phyloP scores from a whole-genome alignment of 2,888 invertebrate genomes.

The Hymenopus coronatus region DNA sequence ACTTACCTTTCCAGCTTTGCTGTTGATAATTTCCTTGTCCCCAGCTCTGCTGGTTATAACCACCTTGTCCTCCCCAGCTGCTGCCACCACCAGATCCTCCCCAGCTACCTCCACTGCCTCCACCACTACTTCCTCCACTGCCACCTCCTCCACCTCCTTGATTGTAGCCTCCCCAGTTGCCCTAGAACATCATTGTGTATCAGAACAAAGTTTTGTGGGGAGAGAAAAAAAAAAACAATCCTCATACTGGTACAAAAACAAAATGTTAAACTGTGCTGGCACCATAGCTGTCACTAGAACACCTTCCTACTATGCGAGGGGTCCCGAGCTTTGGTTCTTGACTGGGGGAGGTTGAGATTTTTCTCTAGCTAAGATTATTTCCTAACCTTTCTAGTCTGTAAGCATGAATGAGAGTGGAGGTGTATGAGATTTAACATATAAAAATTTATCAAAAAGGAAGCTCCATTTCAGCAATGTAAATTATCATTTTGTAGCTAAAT shows the following conservation, averaged over 20 bases:
- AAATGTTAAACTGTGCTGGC: too few species aligned
- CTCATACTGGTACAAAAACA: background rate
- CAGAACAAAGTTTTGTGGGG: background rate
- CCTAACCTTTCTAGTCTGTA: too few species aligned
- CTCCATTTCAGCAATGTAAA: too few species aligned
- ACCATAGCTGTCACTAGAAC: too few species aligned
- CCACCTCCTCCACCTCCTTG: conserved; percentile 28
- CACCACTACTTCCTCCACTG: conserved; percentile 17
- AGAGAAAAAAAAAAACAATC: background rate
- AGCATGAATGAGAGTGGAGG: too few species aligned
- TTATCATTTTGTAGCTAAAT: too few species aligned
- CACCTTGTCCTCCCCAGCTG: conserved; percentile 21
- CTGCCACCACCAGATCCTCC: conserved; percentile 20
- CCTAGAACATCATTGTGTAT: background rate
- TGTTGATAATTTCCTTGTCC: conserved; percentile 28
- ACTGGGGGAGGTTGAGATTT: too few species aligned
- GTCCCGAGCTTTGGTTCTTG: too few species aligned
- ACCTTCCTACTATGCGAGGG: too few species aligned
- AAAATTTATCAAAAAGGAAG: too few species aligned
- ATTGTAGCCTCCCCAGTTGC: conserved; percentile 30
- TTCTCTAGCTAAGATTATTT: too few species aligned
- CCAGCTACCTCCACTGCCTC: conserved; percentile 22
- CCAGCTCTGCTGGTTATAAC: conserved; percentile 30
- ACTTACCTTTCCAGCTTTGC: conserved; percentile 27
- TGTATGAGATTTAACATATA: too few species aligned